Evolutionary conservation across 2,113 vertebrate genomes (phyloP), one percentile per base, ranked within the genome.

Genomic region (Bos indicus): DNA sequence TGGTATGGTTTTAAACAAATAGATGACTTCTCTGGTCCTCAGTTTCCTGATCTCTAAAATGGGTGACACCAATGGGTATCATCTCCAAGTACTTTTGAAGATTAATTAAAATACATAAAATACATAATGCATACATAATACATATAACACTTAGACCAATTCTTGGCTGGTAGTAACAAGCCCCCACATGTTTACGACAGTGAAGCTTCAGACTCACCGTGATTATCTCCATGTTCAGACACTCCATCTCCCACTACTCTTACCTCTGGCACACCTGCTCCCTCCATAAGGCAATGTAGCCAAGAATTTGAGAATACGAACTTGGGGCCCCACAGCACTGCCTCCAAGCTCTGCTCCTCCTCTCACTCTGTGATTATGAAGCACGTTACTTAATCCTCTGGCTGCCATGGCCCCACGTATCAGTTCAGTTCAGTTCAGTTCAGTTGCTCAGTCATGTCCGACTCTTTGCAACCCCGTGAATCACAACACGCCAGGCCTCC

Each of bases 41-140:
- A n/a, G 14, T 85, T 91, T 81, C 59, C 67, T 89, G 64, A 36
- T 46, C 87, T 93, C 78, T 89, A 81, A 95, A 95, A 52, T 46
- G 26, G 36, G 36, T 52, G 84, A 84, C 21, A 56, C 16, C 52
- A 78, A 67, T 67, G n/a, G 51, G 11, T 46, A 48, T 91, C 77
- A 60, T 54, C 26, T 71, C 78, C 15, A 28, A 17, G 21, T 46
- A 19, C 23, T 28, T 82, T 78, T 56, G 87, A 81, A 71, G 52
- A 88, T 56, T 14, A 84, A 54, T 40, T 95, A 33, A 93, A 57
- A 81, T 74, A 64, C n/a, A 56, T 93, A 36, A 93, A 56, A 81
- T 71, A 33, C 15, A n/a, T 19, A n/a, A 67, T 67, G 33, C 33
- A 67, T n/a, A 19, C 30, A 13, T 40, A 25, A 74, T 12, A 40